Percentiles rank a stretch among this genome's conserved stretches.
phyloP scores from a whole-genome alignment of 2,113 vertebrate genomes.

The Sigmodon hispidus region DNA sequence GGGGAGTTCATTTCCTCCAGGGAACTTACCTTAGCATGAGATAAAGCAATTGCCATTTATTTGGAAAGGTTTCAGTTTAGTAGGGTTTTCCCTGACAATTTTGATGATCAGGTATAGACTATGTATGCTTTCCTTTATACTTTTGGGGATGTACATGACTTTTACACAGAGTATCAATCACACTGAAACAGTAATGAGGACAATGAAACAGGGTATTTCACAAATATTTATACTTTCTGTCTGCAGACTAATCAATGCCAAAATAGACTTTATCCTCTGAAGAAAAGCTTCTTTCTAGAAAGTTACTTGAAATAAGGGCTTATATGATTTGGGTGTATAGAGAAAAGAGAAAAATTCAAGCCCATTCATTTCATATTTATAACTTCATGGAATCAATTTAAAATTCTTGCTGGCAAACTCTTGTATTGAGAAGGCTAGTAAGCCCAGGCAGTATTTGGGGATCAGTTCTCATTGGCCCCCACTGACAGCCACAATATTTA shows the following conservation, averaged over 20 bases:
- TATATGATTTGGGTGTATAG: background rate
- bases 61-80: background rate
- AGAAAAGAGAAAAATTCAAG: background rate
- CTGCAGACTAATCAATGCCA: conserved; percentile 25
- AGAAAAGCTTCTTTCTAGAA: background rate
- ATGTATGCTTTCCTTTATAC: background rate
- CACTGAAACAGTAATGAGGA: background rate
- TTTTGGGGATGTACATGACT: background rate
- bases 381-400: background rate
- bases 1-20: conserved; percentile 54
- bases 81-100: background rate
- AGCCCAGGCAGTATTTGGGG: background rate
- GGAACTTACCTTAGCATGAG: conserved; percentile 64
- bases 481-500: background rate
- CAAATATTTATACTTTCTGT: background rate
- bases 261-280: conserved; percentile 38
- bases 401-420: background rate
- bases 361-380: background rate
- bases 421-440: background rate
- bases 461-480: background rate
- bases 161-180: background rate
- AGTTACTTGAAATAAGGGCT: conserved; percentile 20
- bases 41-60: conserved; percentile 36
- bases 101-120: background rate
- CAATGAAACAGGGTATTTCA: background rate